These are phyloP conservation scores for Meteorus colon DNA, from an alignment of 2,888 invertebrate species.

Conservation along the genomic window DNA sequence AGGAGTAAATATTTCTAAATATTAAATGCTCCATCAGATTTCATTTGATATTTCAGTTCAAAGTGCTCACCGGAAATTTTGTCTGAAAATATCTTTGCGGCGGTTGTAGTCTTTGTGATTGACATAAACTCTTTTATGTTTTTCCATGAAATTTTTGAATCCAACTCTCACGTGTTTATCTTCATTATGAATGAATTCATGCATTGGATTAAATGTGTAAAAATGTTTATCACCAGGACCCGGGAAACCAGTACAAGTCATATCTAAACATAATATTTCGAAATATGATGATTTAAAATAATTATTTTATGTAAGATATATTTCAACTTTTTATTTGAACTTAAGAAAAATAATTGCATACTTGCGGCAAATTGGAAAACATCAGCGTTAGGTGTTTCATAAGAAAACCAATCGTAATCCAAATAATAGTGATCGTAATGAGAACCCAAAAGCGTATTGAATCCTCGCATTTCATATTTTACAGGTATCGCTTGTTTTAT, in stretches of 20 bases:
- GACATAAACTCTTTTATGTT: slow-evolving; percentile 83
- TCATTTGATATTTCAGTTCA: not conserved
- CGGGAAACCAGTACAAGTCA: slow-evolving; percentile 86
- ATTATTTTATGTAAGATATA: not conserved
- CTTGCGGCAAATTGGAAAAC: slow-evolving; percentile 81
- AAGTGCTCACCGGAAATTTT: slow-evolving; percentile 83
- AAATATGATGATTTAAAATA: slow-evolving; percentile 13
- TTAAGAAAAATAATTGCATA: slow-evolving; percentile 65
- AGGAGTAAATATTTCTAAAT: slow-evolving; percentile 9
- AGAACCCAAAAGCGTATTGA: slow-evolving; percentile 92
- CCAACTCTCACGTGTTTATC: slow-evolving; percentile 83
- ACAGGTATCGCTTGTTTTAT: slow-evolving; percentile 66
- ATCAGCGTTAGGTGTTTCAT: slow-evolving; percentile 80
- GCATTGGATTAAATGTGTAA: slow-evolving; percentile 94
- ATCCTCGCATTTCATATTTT: slow-evolving; percentile 95
- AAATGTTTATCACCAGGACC: slow-evolving; percentile 87
- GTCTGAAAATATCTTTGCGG: slow-evolving; percentile 87
- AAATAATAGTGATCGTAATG: slow-evolving; percentile 97
- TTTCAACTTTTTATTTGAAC: not conserved
- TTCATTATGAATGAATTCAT: slow-evolving; percentile 85
- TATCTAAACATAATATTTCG: slow-evolving; percentile 72
- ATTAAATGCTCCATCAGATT: slow-evolving; percentile 13
- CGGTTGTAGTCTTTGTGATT: slow-evolving; percentile 80
- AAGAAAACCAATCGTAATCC: slow-evolving; percentile 80
- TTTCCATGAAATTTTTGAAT: slow-evolving; percentile 83